Evolutionary conservation across 2,888 invertebrate species (phyloP), one percentile per base, ranked within the genome.

Genomic region (Melanargia galathea): DNA sequence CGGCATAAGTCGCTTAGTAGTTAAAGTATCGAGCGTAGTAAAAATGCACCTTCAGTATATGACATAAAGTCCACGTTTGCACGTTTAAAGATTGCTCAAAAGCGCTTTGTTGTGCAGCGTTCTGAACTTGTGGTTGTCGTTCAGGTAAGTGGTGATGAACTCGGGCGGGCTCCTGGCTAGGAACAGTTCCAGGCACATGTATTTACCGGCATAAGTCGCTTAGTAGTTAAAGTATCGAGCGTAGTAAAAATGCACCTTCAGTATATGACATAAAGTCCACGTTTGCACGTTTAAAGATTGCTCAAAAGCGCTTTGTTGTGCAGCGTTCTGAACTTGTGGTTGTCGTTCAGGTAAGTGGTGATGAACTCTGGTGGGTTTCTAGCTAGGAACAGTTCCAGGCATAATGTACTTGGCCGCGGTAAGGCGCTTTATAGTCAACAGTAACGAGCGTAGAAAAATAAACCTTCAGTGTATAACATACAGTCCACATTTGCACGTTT

Each of bases 281-380:
- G 5, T 26, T 26, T 26, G 24, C n/a, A 30, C n/a, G 30, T 51
- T 51, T 24, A 48, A 1, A 48, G 46, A 48, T 48, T 48, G 46
- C 46, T 48, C 13, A 35, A 56, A 13, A 90, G 68, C 1, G 85
- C 84, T 91, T 91, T 92, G 64, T 92, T 90, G 65, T 94, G 93
- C 67, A 93, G 73, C 68, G 93, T 90, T 75, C 93, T 75, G 80
- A 94, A 93, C 83, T 93, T 92, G 81, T 93, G 93, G 75, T 90
- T 87, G 65, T 93, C 93, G 69, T 93, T 93, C 1, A 94, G 78
- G 74, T 92, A 93, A 16, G 90, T 93, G 0, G 95, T 95, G 55
- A 95, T 92, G 75, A 94, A 95, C 67, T 94, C 94, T 0, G 94
- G 93, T 20, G 94, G 93, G 58, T 92, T 87, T 52, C 92, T 81